These are phyloP conservation scores for Malurus splendens DNA, from an alignment of 2,797 vertebrate species.

Conservation along the genomic window DNA sequence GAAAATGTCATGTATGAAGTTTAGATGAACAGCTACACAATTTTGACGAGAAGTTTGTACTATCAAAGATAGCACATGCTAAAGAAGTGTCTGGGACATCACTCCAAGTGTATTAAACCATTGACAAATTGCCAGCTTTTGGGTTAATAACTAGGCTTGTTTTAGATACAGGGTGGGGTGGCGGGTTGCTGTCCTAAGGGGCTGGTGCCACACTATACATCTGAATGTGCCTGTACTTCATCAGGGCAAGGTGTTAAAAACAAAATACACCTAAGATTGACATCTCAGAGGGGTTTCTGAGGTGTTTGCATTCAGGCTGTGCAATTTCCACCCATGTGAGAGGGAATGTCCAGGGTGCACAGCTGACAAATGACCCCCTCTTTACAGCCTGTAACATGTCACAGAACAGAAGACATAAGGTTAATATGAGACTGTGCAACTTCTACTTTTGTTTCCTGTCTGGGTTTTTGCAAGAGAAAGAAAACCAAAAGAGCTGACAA, in stretches of 20 bases:
- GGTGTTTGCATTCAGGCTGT: background rate
- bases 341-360: background rate
- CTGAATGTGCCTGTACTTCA: background rate
- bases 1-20: background rate
- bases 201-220: background rate
- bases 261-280: background rate
- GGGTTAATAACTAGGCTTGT: background rate
- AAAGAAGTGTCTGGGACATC: background rate
- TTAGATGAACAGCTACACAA: background rate
- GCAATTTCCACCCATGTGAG: background rate
- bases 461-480: background rate
- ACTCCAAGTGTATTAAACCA: background rate
- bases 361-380: background rate
- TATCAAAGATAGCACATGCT: background rate
- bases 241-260: background rate
- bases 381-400: background rate
- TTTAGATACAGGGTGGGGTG: background rate
- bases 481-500: background rate
- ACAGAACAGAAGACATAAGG: background rate
- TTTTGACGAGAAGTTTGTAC: background rate
- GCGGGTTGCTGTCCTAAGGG: background rate
- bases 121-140: background rate
- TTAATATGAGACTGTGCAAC: background rate
- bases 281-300: background rate
- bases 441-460: background rate